Conservation (phyloP, 1,140 invertebrate genomes). For the Lasioglossum albipes region DNA sequence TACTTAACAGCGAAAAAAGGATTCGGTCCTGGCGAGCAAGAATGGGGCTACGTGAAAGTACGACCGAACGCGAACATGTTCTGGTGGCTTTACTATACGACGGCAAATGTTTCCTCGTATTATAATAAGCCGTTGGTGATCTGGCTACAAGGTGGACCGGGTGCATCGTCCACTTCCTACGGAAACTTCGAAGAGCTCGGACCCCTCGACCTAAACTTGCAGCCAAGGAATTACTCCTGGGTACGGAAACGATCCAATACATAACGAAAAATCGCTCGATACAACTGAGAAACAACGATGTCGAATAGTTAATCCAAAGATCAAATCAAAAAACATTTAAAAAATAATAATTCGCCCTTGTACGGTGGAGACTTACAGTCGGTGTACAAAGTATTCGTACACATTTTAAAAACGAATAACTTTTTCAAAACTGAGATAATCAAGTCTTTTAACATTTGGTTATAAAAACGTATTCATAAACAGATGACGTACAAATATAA, state of each 20-base stretch:
- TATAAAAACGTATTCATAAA: too few species aligned
- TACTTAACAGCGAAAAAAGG: conserved; percentile 68
- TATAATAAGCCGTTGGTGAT: conserved; percentile 86
- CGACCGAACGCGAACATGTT: conserved; percentile 88
- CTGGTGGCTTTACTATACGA: conserved; percentile 90
- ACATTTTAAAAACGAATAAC: too few species aligned
- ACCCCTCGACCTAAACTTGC: conserved; percentile 84
- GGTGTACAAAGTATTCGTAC: too few species aligned
- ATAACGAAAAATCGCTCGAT: too few species aligned
- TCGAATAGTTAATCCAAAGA: too few species aligned
- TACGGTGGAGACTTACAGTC: too few species aligned
- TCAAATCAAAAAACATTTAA: too few species aligned
- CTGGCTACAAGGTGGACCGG: conserved; percentile 90
- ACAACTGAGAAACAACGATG: too few species aligned
- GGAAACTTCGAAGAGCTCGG: conserved; percentile 91
- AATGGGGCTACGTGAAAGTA: conserved; percentile 86
- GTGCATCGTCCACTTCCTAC: conserved; percentile 87
- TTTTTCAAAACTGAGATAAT: too few species aligned
- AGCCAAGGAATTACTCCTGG: conserved; percentile 87
- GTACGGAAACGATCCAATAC: conserved; percentile 76
- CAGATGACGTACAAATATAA: too few species aligned
- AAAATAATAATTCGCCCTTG: too few species aligned
- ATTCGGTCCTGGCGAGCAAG: conserved; percentile 83
- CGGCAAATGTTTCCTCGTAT: conserved; percentile 80
- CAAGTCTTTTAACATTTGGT: too few species aligned